Percentiles rank a stretch among this genome's conserved stretches.
Evolutionary conservation across 2,113 vertebrate species (phyloP).

Genomic region (Zosterops hypoxanthus): DNA sequence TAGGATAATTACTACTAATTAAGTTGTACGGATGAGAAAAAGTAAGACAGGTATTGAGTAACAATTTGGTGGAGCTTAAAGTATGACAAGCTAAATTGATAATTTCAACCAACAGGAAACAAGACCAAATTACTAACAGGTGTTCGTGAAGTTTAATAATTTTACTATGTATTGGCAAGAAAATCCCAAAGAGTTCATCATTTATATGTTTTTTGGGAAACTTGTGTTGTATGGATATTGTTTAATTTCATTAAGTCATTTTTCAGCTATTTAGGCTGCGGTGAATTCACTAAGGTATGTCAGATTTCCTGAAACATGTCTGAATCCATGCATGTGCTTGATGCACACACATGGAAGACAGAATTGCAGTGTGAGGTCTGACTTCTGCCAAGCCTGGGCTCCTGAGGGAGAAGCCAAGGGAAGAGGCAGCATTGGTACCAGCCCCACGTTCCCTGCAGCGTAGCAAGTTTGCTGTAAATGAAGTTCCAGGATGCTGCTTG

Average conservation of each 20-base stretch:
- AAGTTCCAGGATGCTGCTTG: background rate
- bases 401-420: background rate
- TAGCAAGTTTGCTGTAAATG: background rate
- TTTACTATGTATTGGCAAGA: background rate
- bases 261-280: background rate
- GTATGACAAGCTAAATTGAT: background rate
- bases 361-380: background rate
- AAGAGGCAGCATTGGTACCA: background rate
- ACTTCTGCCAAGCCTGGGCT: background rate
- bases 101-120: background rate
- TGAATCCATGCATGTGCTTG: background rate
- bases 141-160: background rate
- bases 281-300: background rate
- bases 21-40: background rate
- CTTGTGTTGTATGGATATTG: background rate
- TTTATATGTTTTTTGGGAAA: background rate
- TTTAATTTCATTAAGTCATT: background rate
- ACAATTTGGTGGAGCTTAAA: background rate
- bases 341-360: rapidly evolving
- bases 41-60: rapidly evolving
- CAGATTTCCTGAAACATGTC: background rate
- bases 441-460: rapidly evolving
- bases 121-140: background rate
- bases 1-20: background rate
- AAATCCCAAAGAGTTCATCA: background rate